Base-by-base conservation (phyloP, 1,140 invertebrate genomes). In the Drosophila triauraria region DNA sequence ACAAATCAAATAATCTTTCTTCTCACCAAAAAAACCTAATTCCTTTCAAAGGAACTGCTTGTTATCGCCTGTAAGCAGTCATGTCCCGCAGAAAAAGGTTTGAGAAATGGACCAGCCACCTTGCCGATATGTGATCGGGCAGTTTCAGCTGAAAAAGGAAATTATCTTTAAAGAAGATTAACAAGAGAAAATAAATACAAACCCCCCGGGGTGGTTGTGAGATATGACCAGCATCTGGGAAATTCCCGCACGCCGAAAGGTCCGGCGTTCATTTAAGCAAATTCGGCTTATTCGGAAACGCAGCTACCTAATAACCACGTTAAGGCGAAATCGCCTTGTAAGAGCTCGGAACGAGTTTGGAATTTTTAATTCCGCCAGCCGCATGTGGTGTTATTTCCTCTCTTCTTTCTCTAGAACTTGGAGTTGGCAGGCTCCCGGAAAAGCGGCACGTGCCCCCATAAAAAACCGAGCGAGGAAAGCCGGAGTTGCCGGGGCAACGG, bases 281-380 rank as follows among this genome's bases (percentile, higher is more conserved):
- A 78, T 77, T 77, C 50, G 53, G 75, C 75, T 77, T 61, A 67
- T 76, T 77, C 57, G 43, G 56, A 42, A 75, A 12, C 47, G 42
- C 40, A 38, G 53, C 53, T 60, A 70, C 51, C 70, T 74, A 80
- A 80, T 80, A 80, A 72, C 56, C 61, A 71, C 69, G 58, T 77
- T 78, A 78, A 68, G 59, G 32, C 77, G 30, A 81, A 88, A 91
- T 91, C 84, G 68, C 67, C 87, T 72, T 86, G 82, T 84, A 91
- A 79, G 68, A 65, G 27, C 23, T 23, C 56, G 60, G 82, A 80
- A 87, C 83, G 75, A 85, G 87, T 35, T 59, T 77, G 68, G 88
- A 80, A 91, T 91, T 91, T 87, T 90, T 90, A 88, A 88, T 88
- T 81, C 78, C 59, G 59, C 38, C 57, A 57, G 46, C 57, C 57